Percentiles rank a stretch among this genome's conserved stretches.
Conservation (phyloP, 2,888 invertebrate genomes). For the Caenorhabditis sulstoni region DNA sequence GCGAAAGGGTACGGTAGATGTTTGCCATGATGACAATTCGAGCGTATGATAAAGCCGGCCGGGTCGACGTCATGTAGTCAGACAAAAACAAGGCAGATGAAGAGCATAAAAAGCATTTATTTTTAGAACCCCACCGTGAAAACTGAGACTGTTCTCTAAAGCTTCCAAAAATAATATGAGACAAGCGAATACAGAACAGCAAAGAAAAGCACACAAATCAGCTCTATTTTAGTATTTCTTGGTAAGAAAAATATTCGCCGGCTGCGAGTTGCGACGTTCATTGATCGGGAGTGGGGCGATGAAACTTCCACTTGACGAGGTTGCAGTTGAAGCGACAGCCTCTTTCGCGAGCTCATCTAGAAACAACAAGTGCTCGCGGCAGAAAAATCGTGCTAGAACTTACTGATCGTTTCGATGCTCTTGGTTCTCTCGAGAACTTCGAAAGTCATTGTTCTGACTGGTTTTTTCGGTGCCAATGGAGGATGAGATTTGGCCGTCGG, state of each 20-base stretch:
- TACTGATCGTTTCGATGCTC: constrained; percentile 47
- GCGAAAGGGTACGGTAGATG: constrained; percentile 39
- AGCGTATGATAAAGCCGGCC: constrained; percentile 26
- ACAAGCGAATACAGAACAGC: background rate
- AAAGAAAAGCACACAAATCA: constrained; percentile 16
- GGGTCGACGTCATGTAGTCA: constrained; percentile 1
- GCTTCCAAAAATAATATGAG: background rate
- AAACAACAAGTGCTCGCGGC: too few species aligned
- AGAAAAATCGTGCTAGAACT: constrained; percentile 17
- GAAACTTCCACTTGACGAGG: constrained; percentile 47
- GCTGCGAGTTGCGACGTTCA: constrained; percentile 53
- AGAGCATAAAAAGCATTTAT: background rate
- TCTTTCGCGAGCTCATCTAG: constrained; percentile 1
- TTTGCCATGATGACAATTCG: constrained; percentile 49
- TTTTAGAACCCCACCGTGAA: background rate
- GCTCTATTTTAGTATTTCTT: constrained; percentile 34
- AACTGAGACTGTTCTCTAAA: constrained; percentile 30
- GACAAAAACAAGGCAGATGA: background rate
- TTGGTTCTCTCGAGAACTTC: constrained; percentile 39
- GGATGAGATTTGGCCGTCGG: background rate
- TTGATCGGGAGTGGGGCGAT: constrained; percentile 50
- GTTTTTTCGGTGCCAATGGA: constrained; percentile 14
- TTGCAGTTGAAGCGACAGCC: background rate
- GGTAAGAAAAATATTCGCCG: constrained; percentile 49
- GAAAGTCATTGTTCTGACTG: constrained; percentile 5